Evolutionary conservation across 2,888 invertebrate genomes (phyloP).

Genomic region (Parthenolecanium corni): DNA sequence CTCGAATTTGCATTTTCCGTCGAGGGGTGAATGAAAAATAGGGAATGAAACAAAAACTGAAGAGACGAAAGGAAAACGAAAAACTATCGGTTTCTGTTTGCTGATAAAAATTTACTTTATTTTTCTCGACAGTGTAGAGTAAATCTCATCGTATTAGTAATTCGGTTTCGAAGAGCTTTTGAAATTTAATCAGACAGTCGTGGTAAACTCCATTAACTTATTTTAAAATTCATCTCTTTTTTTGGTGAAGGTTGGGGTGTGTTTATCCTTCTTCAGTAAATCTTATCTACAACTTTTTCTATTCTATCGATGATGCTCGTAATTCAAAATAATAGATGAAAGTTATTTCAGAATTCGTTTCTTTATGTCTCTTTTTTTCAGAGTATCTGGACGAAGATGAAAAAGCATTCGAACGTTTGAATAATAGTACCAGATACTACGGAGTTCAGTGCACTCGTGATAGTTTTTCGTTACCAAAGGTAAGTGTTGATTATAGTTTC

Average conservation of each 20-base stretch:
- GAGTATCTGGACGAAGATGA: slow-evolving; percentile 45
- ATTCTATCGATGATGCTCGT: no score
- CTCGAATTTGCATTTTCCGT: neutral
- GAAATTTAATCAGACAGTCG: slow-evolving; percentile 3
- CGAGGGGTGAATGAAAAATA: neutral
- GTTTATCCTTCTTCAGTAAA: neutral
- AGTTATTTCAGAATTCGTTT: neutral
- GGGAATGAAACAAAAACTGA: neutral
- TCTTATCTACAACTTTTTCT: no score
- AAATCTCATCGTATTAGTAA: neutral
- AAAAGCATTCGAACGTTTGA: slow-evolving; percentile 44
- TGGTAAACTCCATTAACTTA: neutral
- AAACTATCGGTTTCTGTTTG: neutral
- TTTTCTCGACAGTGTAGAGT: no score
- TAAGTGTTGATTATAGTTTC: neutral
- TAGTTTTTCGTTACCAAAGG: slow-evolving; percentile 23
- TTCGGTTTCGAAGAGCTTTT: slow-evolving; percentile 2
- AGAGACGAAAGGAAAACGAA: neutral
- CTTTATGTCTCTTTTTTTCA: slow-evolving; percentile 27
- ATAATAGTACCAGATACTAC: slow-evolving; percentile 35
- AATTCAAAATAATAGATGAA: neutral
- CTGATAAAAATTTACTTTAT: no score
- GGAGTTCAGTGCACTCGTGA: slow-evolving; percentile 23
- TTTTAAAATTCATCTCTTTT: slow-evolving; percentile 1
- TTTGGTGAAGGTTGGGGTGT: neutral